These are phyloP conservation scores for Drosophila kohkoa DNA, from an alignment of 1,140 invertebrate genomes.

Conservation along the genomic window DNA sequence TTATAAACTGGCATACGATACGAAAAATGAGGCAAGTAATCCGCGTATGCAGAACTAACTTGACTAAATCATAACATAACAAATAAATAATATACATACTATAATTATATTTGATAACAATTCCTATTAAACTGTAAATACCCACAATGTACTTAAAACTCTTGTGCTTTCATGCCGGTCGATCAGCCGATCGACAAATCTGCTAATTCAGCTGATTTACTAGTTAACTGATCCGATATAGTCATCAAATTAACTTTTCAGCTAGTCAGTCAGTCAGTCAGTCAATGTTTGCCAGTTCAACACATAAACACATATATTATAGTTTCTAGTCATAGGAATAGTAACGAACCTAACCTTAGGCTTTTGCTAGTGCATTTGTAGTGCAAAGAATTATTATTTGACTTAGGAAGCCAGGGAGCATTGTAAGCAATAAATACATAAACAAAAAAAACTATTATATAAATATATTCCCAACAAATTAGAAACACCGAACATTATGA, in stretches of 20 bases:
- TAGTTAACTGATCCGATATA: not conserved
- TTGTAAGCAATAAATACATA: conserved; percentile 60
- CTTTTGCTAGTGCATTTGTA: conserved; percentile 45
- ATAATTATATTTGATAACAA: conserved; percentile 49
- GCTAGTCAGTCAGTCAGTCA: conserved; percentile 17
- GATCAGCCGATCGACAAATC: conserved; percentile 8
- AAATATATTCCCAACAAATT: conserved; percentile 42
- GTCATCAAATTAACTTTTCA: not conserved
- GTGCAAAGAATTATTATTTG: conserved; percentile 56
- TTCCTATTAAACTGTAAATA: conserved; percentile 72
- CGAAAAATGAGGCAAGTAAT: conserved; percentile 3
- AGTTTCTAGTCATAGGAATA: conserved; percentile 57
- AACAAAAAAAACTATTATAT: not conserved
- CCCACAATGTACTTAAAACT: conserved; percentile 55
- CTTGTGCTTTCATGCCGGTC: conserved; percentile 57
- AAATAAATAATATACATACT: conserved; percentile 29
- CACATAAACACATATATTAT: conserved; percentile 21
- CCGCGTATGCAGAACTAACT: conserved; percentile 34
- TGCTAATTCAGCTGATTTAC: conserved; percentile 17
- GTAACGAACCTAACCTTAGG: conserved; percentile 25
- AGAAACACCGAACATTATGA: conserved; percentile 24
- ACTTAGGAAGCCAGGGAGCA: conserved; percentile 60
- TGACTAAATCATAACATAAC: conserved; percentile 21
- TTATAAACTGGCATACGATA: conserved; percentile 42
- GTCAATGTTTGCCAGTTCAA: conserved; percentile 56